phyloP scores from a whole-genome alignment of 1,140 invertebrate genomes.

The Zaprionus inermis region DNA sequence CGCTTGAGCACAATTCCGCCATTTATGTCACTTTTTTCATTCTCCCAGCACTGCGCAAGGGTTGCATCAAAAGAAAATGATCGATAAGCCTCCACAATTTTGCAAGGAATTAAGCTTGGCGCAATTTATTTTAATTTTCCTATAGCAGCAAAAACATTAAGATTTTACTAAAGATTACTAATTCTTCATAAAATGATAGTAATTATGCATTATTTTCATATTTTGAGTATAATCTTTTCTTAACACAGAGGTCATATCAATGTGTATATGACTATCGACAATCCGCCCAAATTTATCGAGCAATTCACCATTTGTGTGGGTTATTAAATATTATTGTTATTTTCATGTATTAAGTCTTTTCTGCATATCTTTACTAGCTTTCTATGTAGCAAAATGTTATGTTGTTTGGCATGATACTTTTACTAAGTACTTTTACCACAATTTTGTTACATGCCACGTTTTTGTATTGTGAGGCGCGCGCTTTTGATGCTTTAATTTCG shows the following conservation, averaged over 20 bases:
- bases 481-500: conserved; percentile 36
- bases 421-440: conserved; percentile 1
- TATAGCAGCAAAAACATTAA: neutral
- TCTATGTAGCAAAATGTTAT: neutral
- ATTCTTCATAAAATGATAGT: neutral
- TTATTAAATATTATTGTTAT: conserved; percentile 1
- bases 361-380: neutral
- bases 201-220: neutral
- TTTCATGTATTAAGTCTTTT: neutral
- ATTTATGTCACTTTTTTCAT: conserved; percentile 83
- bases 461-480: conserved; percentile 27
- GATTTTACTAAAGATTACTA: neutral
- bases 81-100: conserved; percentile 31
- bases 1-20: conserved; percentile 79
- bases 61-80: conserved; percentile 28
- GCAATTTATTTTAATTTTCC: conserved; percentile 20
- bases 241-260: neutral
- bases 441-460: conserved; percentile 18
- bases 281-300: conserved; percentile 34
- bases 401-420: neutral
- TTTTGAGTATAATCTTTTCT: neutral
- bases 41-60: conserved; percentile 52
- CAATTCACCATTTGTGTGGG: neutral
- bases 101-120: conserved; percentile 27
- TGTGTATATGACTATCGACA: conserved; percentile 14